A percentile compares a stretch with the other conserved stretches of the same genome.
Conservation (phyloP, 2,113 vertebrate genomes). For the Egretta garzetta region DNA sequence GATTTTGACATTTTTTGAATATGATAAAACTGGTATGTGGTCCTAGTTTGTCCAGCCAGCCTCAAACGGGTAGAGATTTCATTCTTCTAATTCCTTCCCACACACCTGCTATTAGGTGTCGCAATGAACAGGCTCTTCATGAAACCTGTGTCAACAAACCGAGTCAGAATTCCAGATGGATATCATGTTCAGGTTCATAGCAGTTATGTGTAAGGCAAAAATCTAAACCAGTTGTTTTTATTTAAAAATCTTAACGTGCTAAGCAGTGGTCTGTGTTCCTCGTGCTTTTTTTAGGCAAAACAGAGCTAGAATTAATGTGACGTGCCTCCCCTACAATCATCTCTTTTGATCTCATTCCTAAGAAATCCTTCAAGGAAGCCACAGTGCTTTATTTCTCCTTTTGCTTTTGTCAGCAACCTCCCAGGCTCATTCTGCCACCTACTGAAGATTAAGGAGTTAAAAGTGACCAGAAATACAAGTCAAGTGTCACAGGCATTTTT, state of each 20-base stretch:
- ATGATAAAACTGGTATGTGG: background rate
- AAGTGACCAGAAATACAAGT: background rate
- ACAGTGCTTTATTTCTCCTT: background rate
- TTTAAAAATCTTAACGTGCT: background rate
- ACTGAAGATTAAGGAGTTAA: background rate
- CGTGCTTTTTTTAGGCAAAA: background rate
- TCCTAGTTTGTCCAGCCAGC: background rate
- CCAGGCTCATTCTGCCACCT: background rate
- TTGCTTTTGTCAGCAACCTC: background rate
- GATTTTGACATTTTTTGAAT: background rate
- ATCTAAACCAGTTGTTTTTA: background rate
- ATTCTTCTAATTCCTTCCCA: background rate
- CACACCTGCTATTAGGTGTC: background rate
- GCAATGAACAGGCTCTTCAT: background rate
- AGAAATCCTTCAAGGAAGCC: background rate
- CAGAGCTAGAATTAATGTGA: background rate
- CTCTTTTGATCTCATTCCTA: background rate
- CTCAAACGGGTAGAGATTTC: background rate
- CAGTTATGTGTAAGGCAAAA: background rate
- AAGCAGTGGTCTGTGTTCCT: background rate
- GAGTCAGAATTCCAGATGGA: background rate
- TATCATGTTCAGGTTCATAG: background rate
- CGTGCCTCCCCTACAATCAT: background rate
- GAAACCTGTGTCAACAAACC: background rate
- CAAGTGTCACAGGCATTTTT: background rate